Evolutionary conservation across 2,888 invertebrate genomes (phyloP), one percentile per base, ranked within the genome.

Genomic region (Eugnorisma glareosa): DNA sequence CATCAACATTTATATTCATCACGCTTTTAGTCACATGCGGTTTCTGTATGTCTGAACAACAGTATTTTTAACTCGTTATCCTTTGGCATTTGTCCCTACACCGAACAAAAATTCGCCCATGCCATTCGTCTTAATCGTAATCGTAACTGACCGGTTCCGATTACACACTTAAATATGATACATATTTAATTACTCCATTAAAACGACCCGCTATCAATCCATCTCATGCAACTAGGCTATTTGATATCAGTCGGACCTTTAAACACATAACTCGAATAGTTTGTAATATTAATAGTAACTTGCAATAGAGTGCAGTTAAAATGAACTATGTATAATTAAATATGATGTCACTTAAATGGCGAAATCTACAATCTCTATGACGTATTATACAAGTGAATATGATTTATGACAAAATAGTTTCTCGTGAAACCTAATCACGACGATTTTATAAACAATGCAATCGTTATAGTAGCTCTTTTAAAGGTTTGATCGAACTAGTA

Each of bases 201-300:
- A 82, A 84, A 75, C 75, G 83, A 75, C 37, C 63, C 73, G 79
- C 11, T 85, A 84, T 84, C 86, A 85, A 74, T 85, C 24, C 79
- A 84, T 85, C 75, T 84, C 82, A 74, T 72, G 86, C 86, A 85
- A 84, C 83, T 84, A 85, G 83, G 83, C 83, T 84, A 85, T 70
- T 82, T 85, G 83, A 85, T 84, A 84, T 85, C 85, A 85, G 70
- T 77, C 66, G 37, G 75, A 79, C 86, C 66, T 82, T 78, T 85
- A 75, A 75, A 67, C 71, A 73, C 69, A 73, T 82, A 72, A 83
- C 63, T 82, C 48, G 37, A 73, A 75, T 74, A 71, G 72, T 75
- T 83, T 18, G 63, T 45, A 73, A 37, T 66, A 70, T 71, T n/a
- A 45, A 66, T 67, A 67, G 67, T 75, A n/a, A 67, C 51, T 61